These are phyloP conservation scores for Tetrapedia diversipes DNA, from an alignment of 2,888 invertebrate species.

Conservation along the genomic window DNA sequence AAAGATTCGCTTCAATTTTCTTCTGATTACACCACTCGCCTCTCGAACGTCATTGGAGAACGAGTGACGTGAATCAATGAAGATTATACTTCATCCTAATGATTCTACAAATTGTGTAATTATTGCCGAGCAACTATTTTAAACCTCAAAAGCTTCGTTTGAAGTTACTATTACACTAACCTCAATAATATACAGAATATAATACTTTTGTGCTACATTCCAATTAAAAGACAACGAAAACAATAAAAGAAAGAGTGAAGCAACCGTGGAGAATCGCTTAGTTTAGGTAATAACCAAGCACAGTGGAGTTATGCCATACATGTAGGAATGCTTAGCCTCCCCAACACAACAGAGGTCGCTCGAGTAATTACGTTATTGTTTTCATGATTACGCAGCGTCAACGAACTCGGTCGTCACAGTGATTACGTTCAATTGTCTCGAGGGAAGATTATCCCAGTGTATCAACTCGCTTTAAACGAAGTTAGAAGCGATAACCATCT, in stretches of 20 bases:
- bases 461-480: background rate
- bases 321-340: background rate
- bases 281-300: constrained; percentile 7
- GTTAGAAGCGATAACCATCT: constrained; percentile 10
- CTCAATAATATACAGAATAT: background rate
- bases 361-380: constrained; percentile 19
- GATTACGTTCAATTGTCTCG: constrained; percentile 10
- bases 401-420: too few species aligned
- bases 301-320: background rate
- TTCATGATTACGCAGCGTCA: background rate
- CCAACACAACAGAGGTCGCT: background rate
- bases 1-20: background rate
- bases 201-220: background rate
- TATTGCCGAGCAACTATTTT: background rate
- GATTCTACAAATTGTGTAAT: background rate
- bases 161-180: background rate
- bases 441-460: background rate
- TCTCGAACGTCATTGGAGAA: constrained; percentile 1
- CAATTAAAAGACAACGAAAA: background rate
- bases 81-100: background rate
- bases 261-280: background rate
- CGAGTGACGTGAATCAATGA: background rate
- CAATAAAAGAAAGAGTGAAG: background rate
- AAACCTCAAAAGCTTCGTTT: too few species aligned
- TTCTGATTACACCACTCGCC: too few species aligned